Evolutionary conservation across 2,113 vertebrate genomes (phyloP), one percentile per base, ranked within the genome.

Genomic region (Nycticryphes semicollaris): DNA sequence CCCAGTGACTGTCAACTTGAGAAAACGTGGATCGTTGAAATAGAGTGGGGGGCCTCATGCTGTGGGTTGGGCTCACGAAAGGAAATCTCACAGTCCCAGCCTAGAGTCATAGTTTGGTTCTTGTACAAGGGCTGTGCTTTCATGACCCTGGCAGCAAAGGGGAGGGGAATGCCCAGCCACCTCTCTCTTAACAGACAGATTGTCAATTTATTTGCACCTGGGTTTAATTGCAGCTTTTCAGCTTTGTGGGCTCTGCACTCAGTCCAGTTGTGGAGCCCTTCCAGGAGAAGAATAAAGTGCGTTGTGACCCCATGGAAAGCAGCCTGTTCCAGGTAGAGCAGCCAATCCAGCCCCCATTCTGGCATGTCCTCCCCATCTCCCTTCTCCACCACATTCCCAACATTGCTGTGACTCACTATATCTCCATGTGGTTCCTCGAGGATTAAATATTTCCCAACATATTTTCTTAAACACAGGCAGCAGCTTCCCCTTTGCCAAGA

Each of bases 31-130:
- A 35, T 16, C 1, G 1, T 57, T 83, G 62, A 69, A 57, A 51
- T 2, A 39, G 18, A 60, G 45, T 5, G 12, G 3, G 3, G 5
- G 21, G 8, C 16, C 37, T 72, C 19, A 2, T 18, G 31, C 53
- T 60, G 28, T n/a, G 86, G 28, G 13, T 25, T 23, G 0, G 0
- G 22, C 20, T 45, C 25, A 25, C 0, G 2, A 35, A 67, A 22
- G 20, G 30, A 63, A 48, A 54, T 13, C 13, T 54, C 47, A 48
- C 23, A 25, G 60, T 18, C 39, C n/a, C 28, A 66, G 37, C 1
- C 0, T 15, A 54, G 4, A 5, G 12, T 50, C 28, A 30, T 9
- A 54, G 11, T 17, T 35, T 24, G 10, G 19, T 67, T 87, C 60
- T 78, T 2, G 0, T 28, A 35, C 4, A 6, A 33, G 33, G 69